A percentile compares a stretch with the other conserved stretches of the same genome.
Conservation (phyloP, 2,888 invertebrate genomes). For the Chymomyza amoena region DNA sequence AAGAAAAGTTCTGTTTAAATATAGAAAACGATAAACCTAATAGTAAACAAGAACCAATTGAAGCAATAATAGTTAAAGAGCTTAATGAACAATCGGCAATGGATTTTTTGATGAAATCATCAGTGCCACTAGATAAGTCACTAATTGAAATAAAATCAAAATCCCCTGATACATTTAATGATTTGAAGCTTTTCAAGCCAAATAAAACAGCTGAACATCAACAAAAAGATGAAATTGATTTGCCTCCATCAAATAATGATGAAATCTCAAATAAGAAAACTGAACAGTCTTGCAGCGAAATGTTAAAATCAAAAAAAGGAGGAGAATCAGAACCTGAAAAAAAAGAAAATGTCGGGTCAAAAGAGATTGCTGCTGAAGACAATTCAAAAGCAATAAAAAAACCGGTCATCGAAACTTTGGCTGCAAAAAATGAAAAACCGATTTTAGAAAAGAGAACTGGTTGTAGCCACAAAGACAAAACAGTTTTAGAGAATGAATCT, state of each 20-base stretch:
- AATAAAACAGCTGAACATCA: background rate
- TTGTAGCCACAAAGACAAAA: conserved; percentile 28
- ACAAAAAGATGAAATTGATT: background rate
- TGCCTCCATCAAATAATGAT: background rate
- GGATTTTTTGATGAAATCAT: background rate
- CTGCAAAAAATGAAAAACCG: conserved; percentile 29
- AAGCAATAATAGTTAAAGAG: conserved; percentile 1
- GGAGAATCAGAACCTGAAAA: conserved; percentile 5
- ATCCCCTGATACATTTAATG: background rate
- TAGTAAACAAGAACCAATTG: background rate
- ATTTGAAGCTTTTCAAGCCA: background rate
- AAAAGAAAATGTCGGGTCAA: conserved; percentile 11
- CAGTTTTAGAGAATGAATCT: conserved; percentile 38
- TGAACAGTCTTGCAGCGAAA: background rate
- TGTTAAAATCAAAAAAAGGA: background rate
- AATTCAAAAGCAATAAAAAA: conserved; percentile 51
- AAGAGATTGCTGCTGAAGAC: conserved; percentile 20
- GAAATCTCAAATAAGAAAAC: background rate
- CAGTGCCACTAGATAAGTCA: background rate
- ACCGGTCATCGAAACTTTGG: conserved; percentile 19
- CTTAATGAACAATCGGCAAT: background rate
- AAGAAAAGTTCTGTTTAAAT: background rate
- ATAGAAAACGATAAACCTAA: background rate
- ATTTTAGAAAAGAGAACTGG: conserved; percentile 40
- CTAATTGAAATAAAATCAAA: conserved; percentile 7